A percentile compares a stretch with the other conserved stretches of the same genome.
These are phyloP conservation scores for Lagorchestes hirsutus DNA, from an alignment of 2,797 vertebrate genomes.

Conservation along the genomic window DNA sequence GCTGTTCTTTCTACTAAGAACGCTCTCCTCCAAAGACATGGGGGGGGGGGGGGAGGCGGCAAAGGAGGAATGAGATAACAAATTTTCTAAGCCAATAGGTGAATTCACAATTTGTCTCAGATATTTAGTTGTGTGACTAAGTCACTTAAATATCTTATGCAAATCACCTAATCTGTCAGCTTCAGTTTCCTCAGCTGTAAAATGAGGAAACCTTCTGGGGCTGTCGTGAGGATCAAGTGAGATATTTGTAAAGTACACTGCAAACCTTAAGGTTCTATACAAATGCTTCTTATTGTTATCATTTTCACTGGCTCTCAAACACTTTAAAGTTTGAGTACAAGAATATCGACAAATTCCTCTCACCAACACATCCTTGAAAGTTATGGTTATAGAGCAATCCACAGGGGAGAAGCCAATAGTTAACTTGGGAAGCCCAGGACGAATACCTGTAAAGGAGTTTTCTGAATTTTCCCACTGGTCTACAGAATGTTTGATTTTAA, in stretches of 20 bases:
- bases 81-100: not conserved
- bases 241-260: not conserved
- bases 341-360: not conserved
- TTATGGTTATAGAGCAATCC: not conserved
- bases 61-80: not conserved
- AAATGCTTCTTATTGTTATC: not conserved
- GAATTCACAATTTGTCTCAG: not conserved
- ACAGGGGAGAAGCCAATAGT: not conserved
- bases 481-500: not conserved
- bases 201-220: not conserved
- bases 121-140: not conserved
- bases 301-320: not conserved
- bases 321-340: not conserved
- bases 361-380: not conserved
- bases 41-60: rapidly evolving
- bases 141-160: no score
- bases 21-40: not conserved
- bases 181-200: not conserved
- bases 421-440: not conserved
- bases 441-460: not conserved
- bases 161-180: not conserved
- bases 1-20: not conserved
- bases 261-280: not conserved
- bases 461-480: not conserved
- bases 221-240: not conserved